Base-by-base conservation (phyloP, 2,113 vertebrate species). In the Sebastes schlegelii region DNA sequence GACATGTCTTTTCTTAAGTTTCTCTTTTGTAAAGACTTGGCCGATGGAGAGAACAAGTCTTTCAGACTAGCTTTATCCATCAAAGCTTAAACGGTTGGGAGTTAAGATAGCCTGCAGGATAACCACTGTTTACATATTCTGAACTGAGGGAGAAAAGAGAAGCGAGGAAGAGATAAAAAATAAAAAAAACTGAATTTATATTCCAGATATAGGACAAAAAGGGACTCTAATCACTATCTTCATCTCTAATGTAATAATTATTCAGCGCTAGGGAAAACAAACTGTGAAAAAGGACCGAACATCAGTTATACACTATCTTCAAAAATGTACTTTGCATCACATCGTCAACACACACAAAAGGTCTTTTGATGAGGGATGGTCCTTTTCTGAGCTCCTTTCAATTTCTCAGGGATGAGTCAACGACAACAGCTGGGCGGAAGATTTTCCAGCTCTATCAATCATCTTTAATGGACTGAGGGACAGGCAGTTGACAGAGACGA, bases 391-490 rank as follows among this genome's bases (percentile, higher is more conserved):
- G 77, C 82, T 92, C 84, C 68, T 91, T 90, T 92, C 92, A 90
- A 89, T 90, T 86, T 92, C 91, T 77, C 82, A 85, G 76, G 66
- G 91, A 92, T 87, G 88, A 87, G 80, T 89, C 90, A 89, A 93
- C 81, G 88, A 88, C 91, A 95, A 93, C 93, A 95, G 94, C 94
- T 95, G 94, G 93, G 93, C 74, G 88, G 88, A 87, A 85, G 88
- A 92, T 93, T 92, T 90, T 92, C 89, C 17, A 21, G 85, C 86
- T 86, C 83, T 91, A 94, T 95, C 94, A 93, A 94, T 95, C 94
- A 95, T 94, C 92, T 96, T 94, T 94, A 96, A 95, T 95, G 95
- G 92, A 94, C 85, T 95, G 93, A 94, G 89, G 84, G 92, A 94
- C 91, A 92, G 92, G 88, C 87, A 74, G 80, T 69, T 90, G 93